Conservation (phyloP, 2,797 vertebrate genomes). For the Aphelocoma californica region DNA sequence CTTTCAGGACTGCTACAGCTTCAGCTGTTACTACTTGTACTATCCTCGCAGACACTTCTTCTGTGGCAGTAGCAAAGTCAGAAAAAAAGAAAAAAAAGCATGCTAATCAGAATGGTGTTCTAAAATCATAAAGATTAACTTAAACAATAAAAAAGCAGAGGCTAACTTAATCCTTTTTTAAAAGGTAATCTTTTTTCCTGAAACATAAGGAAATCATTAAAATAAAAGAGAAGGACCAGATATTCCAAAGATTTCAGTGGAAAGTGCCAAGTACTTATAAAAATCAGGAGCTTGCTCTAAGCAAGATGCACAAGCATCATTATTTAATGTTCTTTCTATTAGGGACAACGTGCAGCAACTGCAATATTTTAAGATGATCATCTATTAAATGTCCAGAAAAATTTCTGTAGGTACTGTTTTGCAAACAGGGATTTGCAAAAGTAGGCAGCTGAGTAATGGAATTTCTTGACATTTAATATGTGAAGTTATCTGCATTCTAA, state of each 20-base stretch:
- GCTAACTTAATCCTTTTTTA: not conserved
- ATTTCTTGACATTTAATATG: conserved; percentile 2
- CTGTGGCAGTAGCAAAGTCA: conserved; percentile 76
- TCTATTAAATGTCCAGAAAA: not conserved
- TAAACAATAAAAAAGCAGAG: not conserved
- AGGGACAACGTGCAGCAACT: not conserved
- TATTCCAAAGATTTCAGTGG: not conserved
- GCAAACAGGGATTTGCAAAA: not conserved
- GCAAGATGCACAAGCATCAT: not conserved
- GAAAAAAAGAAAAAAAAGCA: conserved; percentile 45
- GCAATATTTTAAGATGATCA: not conserved
- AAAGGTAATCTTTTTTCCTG: not conserved
- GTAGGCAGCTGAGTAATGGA: not conserved
- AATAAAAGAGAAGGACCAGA: not conserved
- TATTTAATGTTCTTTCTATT: not conserved
- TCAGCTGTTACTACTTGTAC: conserved; percentile 99
- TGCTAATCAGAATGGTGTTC: not conserved
- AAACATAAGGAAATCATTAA: not conserved
- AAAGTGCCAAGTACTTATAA: not conserved
- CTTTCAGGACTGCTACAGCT: conserved; percentile 96
- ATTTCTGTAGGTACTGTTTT: not conserved
- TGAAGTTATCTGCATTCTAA: not conserved
- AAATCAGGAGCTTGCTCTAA: not conserved
- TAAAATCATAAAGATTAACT: not conserved
- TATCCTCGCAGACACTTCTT: conserved; percentile 97